Evolutionary conservation across 2,113 vertebrate genomes (phyloP).

Genomic region (Salvator merianae): DNA sequence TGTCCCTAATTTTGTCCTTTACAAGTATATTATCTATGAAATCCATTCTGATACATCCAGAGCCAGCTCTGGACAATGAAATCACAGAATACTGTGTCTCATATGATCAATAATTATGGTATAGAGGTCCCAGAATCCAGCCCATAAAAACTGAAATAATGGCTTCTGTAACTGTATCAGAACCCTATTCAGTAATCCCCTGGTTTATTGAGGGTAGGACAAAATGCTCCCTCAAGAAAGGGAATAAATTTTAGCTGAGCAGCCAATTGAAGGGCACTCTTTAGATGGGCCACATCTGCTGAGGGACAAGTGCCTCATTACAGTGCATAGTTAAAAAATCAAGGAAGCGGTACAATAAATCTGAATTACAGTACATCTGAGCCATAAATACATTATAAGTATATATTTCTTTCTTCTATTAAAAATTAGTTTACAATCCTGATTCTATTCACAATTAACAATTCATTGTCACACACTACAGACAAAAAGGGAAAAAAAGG

Average conservation of each 20-base stretch:
- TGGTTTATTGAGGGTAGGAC: neutral
- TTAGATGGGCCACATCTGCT: slow-evolving; percentile 71
- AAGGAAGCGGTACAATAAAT: slow-evolving; percentile 92
- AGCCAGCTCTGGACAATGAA: fast-evolving
- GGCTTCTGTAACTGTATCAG: slow-evolving; percentile 52
- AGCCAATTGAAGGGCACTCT: neutral
- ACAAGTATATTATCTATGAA: neutral
- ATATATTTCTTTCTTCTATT: slow-evolving; percentile 84
- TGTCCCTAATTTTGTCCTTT: neutral
- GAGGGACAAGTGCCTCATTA: slow-evolving; percentile 85
- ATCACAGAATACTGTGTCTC: neutral
- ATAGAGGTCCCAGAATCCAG: neutral
- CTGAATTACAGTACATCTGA: slow-evolving; percentile 85
- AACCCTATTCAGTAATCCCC: neutral
- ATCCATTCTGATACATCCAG: neutral
- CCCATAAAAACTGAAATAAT: slow-evolving; percentile 42
- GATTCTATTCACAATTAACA: slow-evolving; percentile 86
- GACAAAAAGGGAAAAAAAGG: slow-evolving; percentile 74
- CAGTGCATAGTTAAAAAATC: slow-evolving; percentile 98
- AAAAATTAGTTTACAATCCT: slow-evolving; percentile 85
- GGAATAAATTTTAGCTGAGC: neutral
- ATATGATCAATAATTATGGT: neutral
- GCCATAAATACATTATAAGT: slow-evolving; percentile 85
- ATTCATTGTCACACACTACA: slow-evolving; percentile 81
- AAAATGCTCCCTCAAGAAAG: fast-evolving